Base-by-base conservation (phyloP, 2,888 invertebrate species). In the Rhagophthalmus giganteus region DNA sequence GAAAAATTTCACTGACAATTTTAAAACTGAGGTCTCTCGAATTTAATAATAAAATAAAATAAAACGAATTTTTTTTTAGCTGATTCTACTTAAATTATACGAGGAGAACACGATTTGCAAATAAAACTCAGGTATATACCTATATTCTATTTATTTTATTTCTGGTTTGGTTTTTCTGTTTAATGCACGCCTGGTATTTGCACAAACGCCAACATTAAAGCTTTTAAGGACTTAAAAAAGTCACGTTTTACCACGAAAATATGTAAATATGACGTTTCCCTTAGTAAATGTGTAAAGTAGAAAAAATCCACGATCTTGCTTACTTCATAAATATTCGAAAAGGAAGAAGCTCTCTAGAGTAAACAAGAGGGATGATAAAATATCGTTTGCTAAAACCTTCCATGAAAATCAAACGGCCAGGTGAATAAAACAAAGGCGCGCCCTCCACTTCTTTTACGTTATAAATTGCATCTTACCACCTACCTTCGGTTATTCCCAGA, bases 311-410 rank as follows among this genome's bases (percentile, higher is more conserved):
- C 16, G 39, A 47, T 33, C 33, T 40, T 47, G 32, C 47, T 40
- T 47, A 47, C 47, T 46, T 47, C 47, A 47, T 47, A 47, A 39
- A 47, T 47, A 47, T 47, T 47, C 47, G 39, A 40, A 47, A 40
- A 39, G 47, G 46, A 46, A 47, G 39, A 25, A 39, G 34, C 47
- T 40, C 39, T 39, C 39, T 26, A 27, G 34, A 40, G 47, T 40
- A 47, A 47, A 47, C 47, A 47, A 47, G 38, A 47, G 28, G 47
- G 47, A 47, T 47, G 46, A 38, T 47, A 39, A 47, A 39, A 41
- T 41, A 47, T 47, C 40, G 40, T 47, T 47, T 39, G 39, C 34
- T 47, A 34, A 39, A 47, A 34, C 39, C 40, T 39, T 47, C 34
- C 33, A 27, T 39, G 47, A 47, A 47, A 46, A 47, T 47, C 40